Conservation (phyloP, 2,797 vertebrate species). For the Eidolon dupreanum region DNA sequence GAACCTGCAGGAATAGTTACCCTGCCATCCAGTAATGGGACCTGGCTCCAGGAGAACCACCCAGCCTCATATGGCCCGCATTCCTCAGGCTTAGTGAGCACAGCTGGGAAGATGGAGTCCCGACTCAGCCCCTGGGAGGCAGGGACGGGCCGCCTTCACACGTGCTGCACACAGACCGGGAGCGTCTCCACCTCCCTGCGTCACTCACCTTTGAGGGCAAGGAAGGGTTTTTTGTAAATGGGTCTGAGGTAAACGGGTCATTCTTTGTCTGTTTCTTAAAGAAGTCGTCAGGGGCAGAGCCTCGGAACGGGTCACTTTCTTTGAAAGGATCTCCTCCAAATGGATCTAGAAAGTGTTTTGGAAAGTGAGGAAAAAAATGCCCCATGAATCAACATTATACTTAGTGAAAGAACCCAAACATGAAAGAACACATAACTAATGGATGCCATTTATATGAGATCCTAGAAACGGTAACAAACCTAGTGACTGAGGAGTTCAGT, state of each 20-base stretch:
- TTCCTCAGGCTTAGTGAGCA: neutral
- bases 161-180: fast-evolving
- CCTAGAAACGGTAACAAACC: neutral
- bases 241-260: slow-evolving; percentile 94
- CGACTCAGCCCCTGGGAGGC: neutral
- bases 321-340: slow-evolving; percentile 89
- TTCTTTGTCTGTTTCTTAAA: slow-evolving; percentile 94
- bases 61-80: fast-evolving
- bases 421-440: neutral
- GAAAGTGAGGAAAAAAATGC: neutral
- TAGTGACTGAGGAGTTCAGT: neutral
- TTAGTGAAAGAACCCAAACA: neutral
- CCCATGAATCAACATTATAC: neutral
- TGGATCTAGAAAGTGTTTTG: slow-evolving; percentile 78
- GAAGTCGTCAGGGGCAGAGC: slow-evolving; percentile 93
- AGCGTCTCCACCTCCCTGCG: neutral
- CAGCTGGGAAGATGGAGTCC: fast-evolving
- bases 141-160: neutral
- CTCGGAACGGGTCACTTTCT: slow-evolving; percentile 91
- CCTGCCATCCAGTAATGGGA: neutral
- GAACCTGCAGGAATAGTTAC: neutral
- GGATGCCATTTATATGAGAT: too few species aligned
- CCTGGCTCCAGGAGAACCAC: neutral
- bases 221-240: slow-evolving; percentile 92
- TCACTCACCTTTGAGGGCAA: slow-evolving; percentile 92